Conservation (phyloP, 2,113 vertebrate species). For the Pelobates fuscus region DNA sequence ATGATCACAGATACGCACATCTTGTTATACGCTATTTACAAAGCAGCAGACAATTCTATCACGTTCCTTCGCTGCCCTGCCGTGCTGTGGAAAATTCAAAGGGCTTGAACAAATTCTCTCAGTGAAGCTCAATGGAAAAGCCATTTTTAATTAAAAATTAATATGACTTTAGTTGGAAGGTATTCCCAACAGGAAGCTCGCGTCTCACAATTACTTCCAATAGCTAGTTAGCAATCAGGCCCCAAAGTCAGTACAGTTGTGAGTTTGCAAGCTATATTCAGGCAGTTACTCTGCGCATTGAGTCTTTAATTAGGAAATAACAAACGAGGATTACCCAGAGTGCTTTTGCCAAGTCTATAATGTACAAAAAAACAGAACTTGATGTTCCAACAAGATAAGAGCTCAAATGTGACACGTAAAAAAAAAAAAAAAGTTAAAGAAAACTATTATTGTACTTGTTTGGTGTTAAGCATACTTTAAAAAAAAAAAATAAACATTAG, state of each 20-base stretch:
- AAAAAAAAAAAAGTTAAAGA: neutral
- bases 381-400: slow-evolving; percentile 61
- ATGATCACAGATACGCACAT: no score
- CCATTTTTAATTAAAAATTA: slow-evolving; percentile 66
- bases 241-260: slow-evolving; percentile 58
- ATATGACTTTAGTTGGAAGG: slow-evolving; percentile 61
- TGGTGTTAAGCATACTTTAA: no score
- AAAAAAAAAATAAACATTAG: no score
- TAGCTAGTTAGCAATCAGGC: slow-evolving; percentile 60
- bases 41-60: no score
- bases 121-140: neutral
- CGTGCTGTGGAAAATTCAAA: neutral
- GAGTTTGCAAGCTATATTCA: slow-evolving; percentile 58
- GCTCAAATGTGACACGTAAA: no score
- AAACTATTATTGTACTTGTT: no score
- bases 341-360: slow-evolving; percentile 54
- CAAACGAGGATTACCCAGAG: slow-evolving; percentile 63
- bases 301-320: slow-evolving; percentile 66
- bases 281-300: slow-evolving; percentile 57
- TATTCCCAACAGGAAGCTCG: slow-evolving; percentile 60
- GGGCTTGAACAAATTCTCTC: slow-evolving; percentile 34
- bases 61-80: no score
- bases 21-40: no score
- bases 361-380: slow-evolving; percentile 54
- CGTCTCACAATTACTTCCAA: slow-evolving; percentile 57